Percentiles rank a stretch among this genome's conserved stretches.
These are phyloP conservation scores for Myotis pilosus DNA, from an alignment of 2,797 vertebrate species.

Conservation along the genomic window DNA sequence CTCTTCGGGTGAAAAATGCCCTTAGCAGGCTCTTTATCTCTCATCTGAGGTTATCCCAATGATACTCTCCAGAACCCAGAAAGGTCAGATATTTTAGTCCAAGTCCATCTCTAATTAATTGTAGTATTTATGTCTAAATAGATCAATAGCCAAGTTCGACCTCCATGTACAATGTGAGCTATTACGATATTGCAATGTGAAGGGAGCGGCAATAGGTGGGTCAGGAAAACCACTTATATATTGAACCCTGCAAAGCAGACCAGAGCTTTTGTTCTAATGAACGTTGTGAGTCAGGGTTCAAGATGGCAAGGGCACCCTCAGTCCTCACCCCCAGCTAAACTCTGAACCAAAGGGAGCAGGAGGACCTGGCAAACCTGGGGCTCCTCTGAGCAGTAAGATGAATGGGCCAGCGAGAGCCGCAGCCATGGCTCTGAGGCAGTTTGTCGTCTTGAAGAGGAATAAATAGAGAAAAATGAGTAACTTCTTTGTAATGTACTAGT, in stretches of 20 bases:
- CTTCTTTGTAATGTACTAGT: background rate
- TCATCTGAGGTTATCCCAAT: background rate
- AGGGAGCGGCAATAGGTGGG: conserved; percentile 66
- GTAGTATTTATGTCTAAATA: conserved; percentile 75
- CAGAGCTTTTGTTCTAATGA: conserved; percentile 66
- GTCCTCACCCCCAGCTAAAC: conserved; percentile 39
- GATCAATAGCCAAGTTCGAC: conserved; percentile 79
- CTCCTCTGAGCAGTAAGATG: background rate
- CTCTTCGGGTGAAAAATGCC: background rate
- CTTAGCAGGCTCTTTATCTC: background rate
- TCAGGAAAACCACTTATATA: conserved; percentile 76
- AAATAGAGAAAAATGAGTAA: background rate
- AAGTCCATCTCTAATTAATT: conserved; percentile 81
- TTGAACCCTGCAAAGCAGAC: conserved; percentile 58
- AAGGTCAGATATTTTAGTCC: conserved; percentile 68
- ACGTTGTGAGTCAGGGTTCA: conserved; percentile 56
- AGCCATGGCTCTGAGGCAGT: background rate
- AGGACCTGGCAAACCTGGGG: background rate
- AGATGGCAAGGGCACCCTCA: conserved; percentile 14
- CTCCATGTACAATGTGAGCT: conserved; percentile 71
- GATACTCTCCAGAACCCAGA: conserved; percentile 16
- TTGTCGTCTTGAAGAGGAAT: background rate
- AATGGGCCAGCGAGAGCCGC: background rate
- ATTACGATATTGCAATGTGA: conserved; percentile 71
- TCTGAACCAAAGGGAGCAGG: background rate